Base-by-base conservation (phyloP, 2,797 vertebrate species). In the Toxotes lorentzi region DNA sequence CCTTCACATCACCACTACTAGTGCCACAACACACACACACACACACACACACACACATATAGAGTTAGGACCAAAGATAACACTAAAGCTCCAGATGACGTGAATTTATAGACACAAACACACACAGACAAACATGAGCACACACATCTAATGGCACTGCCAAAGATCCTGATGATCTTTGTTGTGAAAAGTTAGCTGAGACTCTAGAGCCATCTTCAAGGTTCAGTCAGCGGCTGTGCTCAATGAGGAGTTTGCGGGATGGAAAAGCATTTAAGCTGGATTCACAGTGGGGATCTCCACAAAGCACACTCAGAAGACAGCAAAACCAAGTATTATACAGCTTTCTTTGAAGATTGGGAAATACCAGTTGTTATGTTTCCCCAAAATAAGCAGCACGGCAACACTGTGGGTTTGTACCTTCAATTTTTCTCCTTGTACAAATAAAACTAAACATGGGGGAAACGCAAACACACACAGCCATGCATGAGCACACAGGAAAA, bases 281-380 rank as follows among this genome's bases (percentile, higher is more conserved):
- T 91, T 88, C 89, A 84, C 84, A 71, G 83, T 76, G 93, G 93
- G 91, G 90, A 94, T 95, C 93, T 92, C 91, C 91, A 66, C 86
- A 90, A 91, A 93, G 90, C 83, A 43, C 56, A 66, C 85, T 88
- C 85, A 88, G 87, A 90, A 91, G 89, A 86, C 83, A 60, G 90
- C 90, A 84, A 89, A 91, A 86, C 92, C 89, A 45, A 83, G 90
- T 66, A 91, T 91, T 93, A 93, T 81, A 73, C 53, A 61, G 88
- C 85, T 81, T 79, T 65, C 93, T 95, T 94, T 95, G 92, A 94
- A 94, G 92, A 94, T 82, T 83, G 90, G 94, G 90, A 93, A 94
- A 94, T 90, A 91, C 91, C 93, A 90, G 89, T 92, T 92, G 93
- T 95, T 94, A 92, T 83, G 88, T 89, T 92, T 87, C 81, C 89